Percentiles rank a stretch among this genome's conserved stretches.
These are phyloP conservation scores for Adelphocoris suturalis DNA, from an alignment of 2,888 invertebrate species.

Conservation along the genomic window DNA sequence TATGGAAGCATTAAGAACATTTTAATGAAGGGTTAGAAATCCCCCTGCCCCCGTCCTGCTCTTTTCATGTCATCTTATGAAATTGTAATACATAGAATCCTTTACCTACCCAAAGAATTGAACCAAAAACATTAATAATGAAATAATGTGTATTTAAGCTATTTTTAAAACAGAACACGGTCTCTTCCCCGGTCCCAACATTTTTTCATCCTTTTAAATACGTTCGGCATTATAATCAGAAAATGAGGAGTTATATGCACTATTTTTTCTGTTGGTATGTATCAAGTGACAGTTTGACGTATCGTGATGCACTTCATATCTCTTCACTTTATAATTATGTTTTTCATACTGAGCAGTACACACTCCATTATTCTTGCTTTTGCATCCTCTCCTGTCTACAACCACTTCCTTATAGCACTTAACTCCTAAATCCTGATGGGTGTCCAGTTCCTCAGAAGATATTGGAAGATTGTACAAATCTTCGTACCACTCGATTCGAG, in stretches of 20 bases:
- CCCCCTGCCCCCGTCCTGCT: too few species aligned
- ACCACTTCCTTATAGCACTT: neutral
- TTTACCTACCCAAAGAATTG: too few species aligned
- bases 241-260: neutral
- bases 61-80: too few species aligned
- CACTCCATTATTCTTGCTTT: neutral
- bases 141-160: too few species aligned
- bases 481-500: constrained; percentile 28
- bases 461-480: neutral
- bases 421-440: neutral
- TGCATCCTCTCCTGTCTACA: neutral
- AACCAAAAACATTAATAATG: too few species aligned
- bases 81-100: too few species aligned
- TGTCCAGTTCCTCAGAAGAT: neutral
- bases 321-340: neutral
- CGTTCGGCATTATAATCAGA: too few species aligned
- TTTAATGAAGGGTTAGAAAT: too few species aligned
- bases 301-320: constrained; percentile 5
- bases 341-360: neutral
- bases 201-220: too few species aligned
- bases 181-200: too few species aligned
- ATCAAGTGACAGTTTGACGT: neutral
- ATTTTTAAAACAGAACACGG: too few species aligned
- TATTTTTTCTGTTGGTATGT: neutral
- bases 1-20: too few species aligned